Percentiles rank a stretch among this genome's conserved stretches.
Conservation (phyloP, 2,888 invertebrate species). For the Eurytoma adleriae region DNA sequence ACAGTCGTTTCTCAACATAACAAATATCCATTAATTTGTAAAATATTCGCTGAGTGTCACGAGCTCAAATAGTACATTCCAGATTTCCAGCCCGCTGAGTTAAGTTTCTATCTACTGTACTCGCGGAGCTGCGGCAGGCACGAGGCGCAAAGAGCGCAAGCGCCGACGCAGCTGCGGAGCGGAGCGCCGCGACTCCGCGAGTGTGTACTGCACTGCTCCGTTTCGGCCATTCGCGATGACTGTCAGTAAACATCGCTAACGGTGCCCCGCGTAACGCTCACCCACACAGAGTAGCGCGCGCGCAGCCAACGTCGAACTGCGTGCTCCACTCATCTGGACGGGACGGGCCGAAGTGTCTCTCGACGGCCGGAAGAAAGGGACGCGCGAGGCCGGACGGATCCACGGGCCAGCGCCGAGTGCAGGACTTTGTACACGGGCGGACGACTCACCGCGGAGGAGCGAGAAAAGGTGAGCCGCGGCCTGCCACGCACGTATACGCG, state of each 20-base stretch:
- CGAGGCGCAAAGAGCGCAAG: too few species aligned
- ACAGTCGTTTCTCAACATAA: too few species aligned
- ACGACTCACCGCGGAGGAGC: too few species aligned
- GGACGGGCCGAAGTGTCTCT: neutral
- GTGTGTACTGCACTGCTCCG: neutral
- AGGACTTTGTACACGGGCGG: too few species aligned
- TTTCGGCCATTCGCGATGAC: slow-evolving; percentile 2
- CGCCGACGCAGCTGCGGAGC: neutral
- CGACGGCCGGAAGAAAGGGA: neutral
- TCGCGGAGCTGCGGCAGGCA: too few species aligned
- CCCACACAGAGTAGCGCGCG: slow-evolving; percentile 1
- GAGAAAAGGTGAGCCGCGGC: neutral
- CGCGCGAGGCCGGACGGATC: too few species aligned
- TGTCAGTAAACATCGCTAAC: slow-evolving; percentile 11
- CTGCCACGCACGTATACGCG: too few species aligned
- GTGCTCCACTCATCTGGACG: neutral
- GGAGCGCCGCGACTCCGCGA: neutral
- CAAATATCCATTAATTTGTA: too few species aligned
- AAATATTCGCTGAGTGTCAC: neutral
- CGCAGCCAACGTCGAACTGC: neutral
- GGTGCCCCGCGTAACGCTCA: neutral
- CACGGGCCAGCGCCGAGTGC: too few species aligned
- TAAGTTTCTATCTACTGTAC: too few species aligned
- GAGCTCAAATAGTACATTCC: too few species aligned
- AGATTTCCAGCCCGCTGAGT: too few species aligned